Evolutionary conservation across 2,797 vertebrate genomes (phyloP), one percentile per base, ranked within the genome.

Genomic region (Bucorvus abyssinicus): DNA sequence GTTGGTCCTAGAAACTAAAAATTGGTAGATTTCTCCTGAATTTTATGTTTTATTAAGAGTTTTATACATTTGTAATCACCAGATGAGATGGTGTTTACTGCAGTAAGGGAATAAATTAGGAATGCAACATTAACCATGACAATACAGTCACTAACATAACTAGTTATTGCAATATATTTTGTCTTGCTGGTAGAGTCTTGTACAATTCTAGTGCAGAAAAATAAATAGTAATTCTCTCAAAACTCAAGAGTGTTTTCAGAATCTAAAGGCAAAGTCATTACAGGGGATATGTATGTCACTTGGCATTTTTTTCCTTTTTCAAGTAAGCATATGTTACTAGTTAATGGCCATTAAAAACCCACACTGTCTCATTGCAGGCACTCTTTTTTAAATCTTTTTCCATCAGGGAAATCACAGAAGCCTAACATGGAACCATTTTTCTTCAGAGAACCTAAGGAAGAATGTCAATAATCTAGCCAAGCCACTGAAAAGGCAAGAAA

Each of bases 241-340:
- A 73, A 90, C 11, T 88, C 24, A 40, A 68, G 76, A 84, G 12
- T 45, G 17, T 57, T 97, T 96, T 94, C 70, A 90, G 57, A 47
- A 94, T 90, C 71, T 80, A 74, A 96, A 95, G 65, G 42, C 64
- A 94, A 93, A 96, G 42, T 73, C 69, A 40, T 93, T 94, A 21
- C 29, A 77, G 13, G 27, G 57, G 22, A 14, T 52, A 94, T 87
- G 32, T 83, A 92, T 60, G 63, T 91, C 76, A 93, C 63, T 45
- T 61, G 14, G 4, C 10, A 21, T n/a, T 63, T 75, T 80, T 57
- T 45, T 3, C 7, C 11, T 61, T 78, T 42, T 32, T 77, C 24
- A 82, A 71, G 83, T 57, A 92, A 79, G 26, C 36, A 38, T 64
- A 73, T 60, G 29, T 84, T 90, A 84, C 32, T 76, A 73, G 52